Base-by-base conservation (phyloP, 2,797 vertebrate genomes). In the Holocentrus rufus region DNA sequence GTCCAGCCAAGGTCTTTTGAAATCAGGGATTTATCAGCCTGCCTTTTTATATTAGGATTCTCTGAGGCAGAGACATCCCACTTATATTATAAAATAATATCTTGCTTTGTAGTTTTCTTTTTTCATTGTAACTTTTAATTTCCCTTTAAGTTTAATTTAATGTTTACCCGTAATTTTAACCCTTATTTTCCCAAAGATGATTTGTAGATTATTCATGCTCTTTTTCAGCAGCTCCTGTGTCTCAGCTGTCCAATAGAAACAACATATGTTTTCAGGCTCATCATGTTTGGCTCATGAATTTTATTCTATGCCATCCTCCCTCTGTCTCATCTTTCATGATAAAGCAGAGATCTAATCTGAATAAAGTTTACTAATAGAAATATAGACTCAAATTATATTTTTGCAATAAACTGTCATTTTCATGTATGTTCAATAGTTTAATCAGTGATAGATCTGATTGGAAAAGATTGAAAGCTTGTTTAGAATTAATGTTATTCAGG, bases 401-500 rank as follows among this genome's bases (percentile, higher is more conserved):
- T n/a, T n/a, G n/a, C n/a, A n/a, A n/a, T n/a, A n/a, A n/a, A n/a
- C n/a, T n/a, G n/a, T n/a, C n/a, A n/a, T 36, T 36, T 7, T 6
- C 34, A 36, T 4, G 3, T 36, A 7, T 4, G 44, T 46, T 14
- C 5, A 5, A 34, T 2, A 18, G 17, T 42, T 11, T 11, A 3
- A 18, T 47, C 15, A 47, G 46, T 54, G 50, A 30, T 9, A 15
- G 2, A 47, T 47, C 8, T 22, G 11, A 31, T 11, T 18, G 4
- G 61, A 60, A 42, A 10, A 2, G 7, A 8, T 46, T 46, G 14
- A 3, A 54, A 18, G 54, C 22, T 27, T 0, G 4, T 76, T 69
- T 46, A 22, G 1, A 39, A 61, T 76, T 4, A 72, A 72, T 72
- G 53, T 0, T 23, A 63, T 67, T 76, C 42, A 76, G 50, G 20